phyloP scores from a whole-genome alignment of 2,888 invertebrate genomes.

The Andrena fulva region DNA sequence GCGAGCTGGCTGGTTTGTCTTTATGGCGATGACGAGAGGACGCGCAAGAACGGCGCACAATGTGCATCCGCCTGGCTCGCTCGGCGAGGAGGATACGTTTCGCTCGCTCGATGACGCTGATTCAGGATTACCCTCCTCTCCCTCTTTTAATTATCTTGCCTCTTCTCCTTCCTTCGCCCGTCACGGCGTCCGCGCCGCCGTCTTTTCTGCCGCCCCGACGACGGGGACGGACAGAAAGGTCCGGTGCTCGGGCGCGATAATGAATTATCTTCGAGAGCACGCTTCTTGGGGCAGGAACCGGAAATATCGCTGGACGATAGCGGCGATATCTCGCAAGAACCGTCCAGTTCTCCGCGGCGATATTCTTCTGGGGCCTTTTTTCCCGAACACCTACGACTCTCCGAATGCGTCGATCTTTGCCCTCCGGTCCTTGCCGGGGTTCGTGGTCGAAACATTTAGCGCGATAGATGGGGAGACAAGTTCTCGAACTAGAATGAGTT shows the following conservation, averaged over 20 bases:
- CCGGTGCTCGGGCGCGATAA: slow-evolving; percentile 73
- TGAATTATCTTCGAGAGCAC: slow-evolving; percentile 80
- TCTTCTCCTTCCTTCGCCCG: slow-evolving; percentile 48
- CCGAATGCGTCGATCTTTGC: neutral
- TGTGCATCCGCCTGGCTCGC: slow-evolving; percentile 70
- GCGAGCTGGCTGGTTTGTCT: slow-evolving; percentile 46
- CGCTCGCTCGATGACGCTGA: slow-evolving; percentile 72
- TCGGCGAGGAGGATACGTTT: slow-evolving; percentile 65
- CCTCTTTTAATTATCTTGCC: slow-evolving; percentile 71
- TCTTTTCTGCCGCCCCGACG: slow-evolving; percentile 69
- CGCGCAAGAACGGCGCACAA: slow-evolving; percentile 68
- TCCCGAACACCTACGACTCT: slow-evolving; percentile 40
- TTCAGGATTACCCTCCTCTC: slow-evolving; percentile 72
- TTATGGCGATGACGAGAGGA: slow-evolving; percentile 60
- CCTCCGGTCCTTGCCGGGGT: neutral
- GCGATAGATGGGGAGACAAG: neutral
- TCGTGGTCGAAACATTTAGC: neutral
- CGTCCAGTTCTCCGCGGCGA: slow-evolving; percentile 47
- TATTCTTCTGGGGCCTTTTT: slow-evolving; percentile 46
- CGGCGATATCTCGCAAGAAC: slow-evolving; percentile 77
- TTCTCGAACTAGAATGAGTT: too few species aligned
- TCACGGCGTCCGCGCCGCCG: slow-evolving; percentile 48
- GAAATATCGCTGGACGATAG: slow-evolving; percentile 80
- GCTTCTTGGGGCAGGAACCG: slow-evolving; percentile 83
- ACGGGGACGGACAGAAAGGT: slow-evolving; percentile 64